phyloP scores from a whole-genome alignment of 2,113 vertebrate genomes.

The Pardalotus punctatus region DNA sequence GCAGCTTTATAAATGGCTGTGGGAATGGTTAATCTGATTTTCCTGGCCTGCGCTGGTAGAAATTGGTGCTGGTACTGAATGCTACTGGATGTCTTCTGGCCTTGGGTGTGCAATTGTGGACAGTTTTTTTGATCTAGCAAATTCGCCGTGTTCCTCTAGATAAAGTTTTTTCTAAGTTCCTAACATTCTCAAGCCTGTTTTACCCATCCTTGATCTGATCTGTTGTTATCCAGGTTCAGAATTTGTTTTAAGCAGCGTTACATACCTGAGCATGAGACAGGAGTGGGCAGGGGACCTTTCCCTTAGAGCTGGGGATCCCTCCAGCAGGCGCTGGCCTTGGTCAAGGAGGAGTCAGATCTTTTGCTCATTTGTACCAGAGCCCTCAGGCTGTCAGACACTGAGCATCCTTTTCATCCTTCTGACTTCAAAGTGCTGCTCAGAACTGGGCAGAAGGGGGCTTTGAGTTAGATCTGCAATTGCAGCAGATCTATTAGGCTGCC shows the following conservation, averaged over 20 bases:
- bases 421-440: not conserved
- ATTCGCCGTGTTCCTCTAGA: not conserved
- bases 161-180: not conserved
- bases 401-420: not conserved
- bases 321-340: rapidly evolving
- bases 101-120: not conserved
- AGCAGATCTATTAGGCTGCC: not conserved
- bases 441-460: not conserved
- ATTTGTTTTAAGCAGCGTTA: not conserved
- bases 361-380: not conserved
- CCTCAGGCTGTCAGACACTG: not conserved
- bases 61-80: not conserved
- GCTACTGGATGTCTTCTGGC: not conserved
- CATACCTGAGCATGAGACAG: not conserved
- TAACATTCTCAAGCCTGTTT: not conserved
- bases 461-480: not conserved
- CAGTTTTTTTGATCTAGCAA: not conserved
- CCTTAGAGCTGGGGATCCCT: not conserved
- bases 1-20: not conserved
- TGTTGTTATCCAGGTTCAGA: not conserved
- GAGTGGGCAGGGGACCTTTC: not conserved
- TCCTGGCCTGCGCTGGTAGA: not conserved
- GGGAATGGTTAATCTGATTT: not conserved
- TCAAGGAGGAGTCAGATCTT: not conserved
- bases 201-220: not conserved